Percentiles rank a stretch among this genome's conserved stretches.
Conservation (phyloP, 1,140 invertebrate species). For the Cydia strobilella region DNA sequence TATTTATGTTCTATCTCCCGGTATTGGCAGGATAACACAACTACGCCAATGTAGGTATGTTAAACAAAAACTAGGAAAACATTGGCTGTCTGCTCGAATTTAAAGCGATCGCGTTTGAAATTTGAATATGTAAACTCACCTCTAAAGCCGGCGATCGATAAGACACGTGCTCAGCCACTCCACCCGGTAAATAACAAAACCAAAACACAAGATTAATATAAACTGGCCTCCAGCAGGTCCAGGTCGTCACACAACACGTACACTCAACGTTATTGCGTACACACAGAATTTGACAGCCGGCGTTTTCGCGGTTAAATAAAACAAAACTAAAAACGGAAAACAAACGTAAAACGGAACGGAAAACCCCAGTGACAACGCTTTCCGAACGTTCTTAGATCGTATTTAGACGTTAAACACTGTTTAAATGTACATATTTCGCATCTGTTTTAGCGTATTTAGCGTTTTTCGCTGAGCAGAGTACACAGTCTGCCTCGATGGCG, state of each 20-base stretch:
- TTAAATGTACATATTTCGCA: slow-evolving; percentile 39
- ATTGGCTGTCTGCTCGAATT: neutral
- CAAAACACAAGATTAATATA: slow-evolving; percentile 53
- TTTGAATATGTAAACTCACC: slow-evolving; percentile 36
- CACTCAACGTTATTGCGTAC: slow-evolving; percentile 52
- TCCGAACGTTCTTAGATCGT: slow-evolving; percentile 16
- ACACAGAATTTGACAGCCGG: slow-evolving; percentile 56
- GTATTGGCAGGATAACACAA: slow-evolving; percentile 29
- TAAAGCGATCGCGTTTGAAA: slow-evolving; percentile 13
- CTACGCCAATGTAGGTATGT: neutral
- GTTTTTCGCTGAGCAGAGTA: slow-evolving; percentile 40
- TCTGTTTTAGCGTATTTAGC: slow-evolving; percentile 44
- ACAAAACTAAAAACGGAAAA: slow-evolving; percentile 49
- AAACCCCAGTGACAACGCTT: slow-evolving; percentile 18
- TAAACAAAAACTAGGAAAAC: slow-evolving; percentile 7
- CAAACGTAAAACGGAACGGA: slow-evolving; percentile 44
- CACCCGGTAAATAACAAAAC: slow-evolving; percentile 40
- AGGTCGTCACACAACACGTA: slow-evolving; percentile 51
- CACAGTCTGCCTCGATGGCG: slow-evolving; percentile 55
- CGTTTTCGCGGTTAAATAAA: slow-evolving; percentile 68
- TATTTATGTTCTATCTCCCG: slow-evolving; percentile 47
- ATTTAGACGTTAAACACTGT: slow-evolving; percentile 42
- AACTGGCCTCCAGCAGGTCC: slow-evolving; percentile 43
- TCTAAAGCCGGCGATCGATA: slow-evolving; percentile 51
- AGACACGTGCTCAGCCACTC: slow-evolving; percentile 55